These are phyloP conservation scores for Ciconia maguari DNA, from an alignment of 2,113 vertebrate species.

Conservation along the genomic window DNA sequence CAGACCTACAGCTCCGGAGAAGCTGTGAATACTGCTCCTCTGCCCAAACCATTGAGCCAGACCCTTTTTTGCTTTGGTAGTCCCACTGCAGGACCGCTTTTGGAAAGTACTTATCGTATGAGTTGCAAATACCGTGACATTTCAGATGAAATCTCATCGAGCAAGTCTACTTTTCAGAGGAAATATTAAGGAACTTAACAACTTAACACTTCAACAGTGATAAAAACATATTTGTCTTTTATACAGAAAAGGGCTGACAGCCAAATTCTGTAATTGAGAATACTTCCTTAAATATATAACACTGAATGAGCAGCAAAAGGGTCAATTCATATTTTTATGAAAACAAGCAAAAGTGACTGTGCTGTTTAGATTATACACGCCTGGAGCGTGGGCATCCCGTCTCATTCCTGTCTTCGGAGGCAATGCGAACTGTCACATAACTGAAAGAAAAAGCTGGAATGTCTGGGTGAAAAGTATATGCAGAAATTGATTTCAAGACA, in stretches of 20 bases:
- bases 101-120: not conserved
- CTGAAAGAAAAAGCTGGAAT: not conserved
- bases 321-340: not conserved
- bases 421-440: accelerated
- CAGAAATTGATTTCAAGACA: not conserved
- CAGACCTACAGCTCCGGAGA: not conserved
- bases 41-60: not conserved
- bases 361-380: not conserved
- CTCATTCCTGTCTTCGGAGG: not conserved
- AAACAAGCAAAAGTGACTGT: not conserved
- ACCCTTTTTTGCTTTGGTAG: not conserved
- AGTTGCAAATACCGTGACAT: not conserved
- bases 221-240: conserved; percentile 43
- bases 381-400: accelerated
- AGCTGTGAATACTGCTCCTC: not conserved
- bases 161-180: conserved; percentile 10
- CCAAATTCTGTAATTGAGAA: conserved; percentile 43
- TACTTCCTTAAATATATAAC: not conserved
- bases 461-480: not conserved
- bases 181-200: conserved; percentile 56
- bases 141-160: not conserved
- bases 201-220: conserved; percentile 51
- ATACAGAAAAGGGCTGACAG: not conserved
- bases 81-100: not conserved
- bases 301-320: not conserved